Evolutionary conservation across 2,888 invertebrate species (phyloP), one percentile per base, ranked within the genome.

Genomic region (Agonopterix heracliana): DNA sequence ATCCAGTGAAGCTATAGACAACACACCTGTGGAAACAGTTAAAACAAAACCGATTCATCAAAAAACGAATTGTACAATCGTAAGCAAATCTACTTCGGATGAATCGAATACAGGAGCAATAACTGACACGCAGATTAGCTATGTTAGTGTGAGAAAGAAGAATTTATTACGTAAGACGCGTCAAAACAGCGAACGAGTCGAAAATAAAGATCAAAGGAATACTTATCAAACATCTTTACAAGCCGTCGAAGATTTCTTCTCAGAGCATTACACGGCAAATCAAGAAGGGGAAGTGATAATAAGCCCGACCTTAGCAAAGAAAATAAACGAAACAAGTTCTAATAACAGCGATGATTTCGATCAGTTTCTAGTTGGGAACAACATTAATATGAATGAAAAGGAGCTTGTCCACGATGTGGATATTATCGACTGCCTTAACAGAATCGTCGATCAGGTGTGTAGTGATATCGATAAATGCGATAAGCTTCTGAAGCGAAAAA

Each of bases 361-460:
- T 47, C 59, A 70, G 17, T 54, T 53, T 34, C 46, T 64, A 17
- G 50, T 63, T 11, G 46, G 57, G 3, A 59, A 59, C 34, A 58
- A 59, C 35, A 41, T 50, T 1, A 55, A 65, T 40, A 44, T 57
- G 13, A 52, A 64, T 9, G 52, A 61, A 2, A 49, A 52, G 3
- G 62, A 67, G 11, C 55, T 61, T 17, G n/a, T 2, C 10, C 54
- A 67, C 46, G 65, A 80, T 50, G 49, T 58, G 9, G 79, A 77
- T 45, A 63, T 82, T 11, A 55, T 76, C 26, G 69, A 80, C 51
- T 84, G 81, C 52, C 56, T 84, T 0, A 81, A 76, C 47, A 63
- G 55, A 50, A 69, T 83, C 45, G 56, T 83, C 2, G 80, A 83
- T 62, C 71, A 61, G 55, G 79, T 85, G 2, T 82, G 82, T 50